Evolutionary conservation across 2,888 invertebrate genomes (phyloP).

Genomic region (Cylloceria caligata): DNA sequence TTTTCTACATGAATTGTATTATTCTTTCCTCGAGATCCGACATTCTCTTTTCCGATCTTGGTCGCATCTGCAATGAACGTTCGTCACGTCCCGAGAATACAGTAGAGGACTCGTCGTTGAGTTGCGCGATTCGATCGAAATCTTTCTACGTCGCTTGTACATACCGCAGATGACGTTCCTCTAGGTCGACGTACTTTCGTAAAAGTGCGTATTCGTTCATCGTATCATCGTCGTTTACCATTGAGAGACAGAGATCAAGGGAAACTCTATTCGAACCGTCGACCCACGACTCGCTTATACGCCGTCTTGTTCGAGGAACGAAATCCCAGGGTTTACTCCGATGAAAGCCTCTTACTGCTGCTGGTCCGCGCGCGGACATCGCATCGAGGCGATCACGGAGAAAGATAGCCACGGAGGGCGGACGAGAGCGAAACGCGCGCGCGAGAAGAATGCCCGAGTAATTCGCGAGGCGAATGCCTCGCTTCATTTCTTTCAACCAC

Average conservation of each 20-base stretch:
- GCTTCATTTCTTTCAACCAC: conserved; percentile 59
- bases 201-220: conserved; percentile 13
- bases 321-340: conserved; percentile 43
- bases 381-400: conserved; percentile 54
- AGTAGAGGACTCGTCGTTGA: not conserved
- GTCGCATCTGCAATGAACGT: not conserved
- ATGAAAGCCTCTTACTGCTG: conserved; percentile 44
- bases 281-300: conserved; percentile 1
- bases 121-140: conserved; percentile 16
- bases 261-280: conserved; percentile 41
- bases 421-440: conserved; percentile 58
- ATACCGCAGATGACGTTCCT: conserved; percentile 21
- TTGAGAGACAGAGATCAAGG: conserved; percentile 54
- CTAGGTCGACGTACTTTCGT: conserved; percentile 16
- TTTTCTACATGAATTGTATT: not conserved
- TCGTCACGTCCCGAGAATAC: not conserved
- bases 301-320: conserved; percentile 48
- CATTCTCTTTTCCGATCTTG: not conserved
- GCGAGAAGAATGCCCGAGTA: conserved; percentile 67
- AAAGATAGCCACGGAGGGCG: conserved; percentile 61
- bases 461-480: conserved; percentile 64
- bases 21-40: no score
- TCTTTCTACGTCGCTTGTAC: not conserved
- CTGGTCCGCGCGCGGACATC: conserved; percentile 33
- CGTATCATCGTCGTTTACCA: conserved; percentile 42